Evolutionary conservation across 2,113 vertebrate species (phyloP).

Genomic region (Mirza zaza): DNA sequence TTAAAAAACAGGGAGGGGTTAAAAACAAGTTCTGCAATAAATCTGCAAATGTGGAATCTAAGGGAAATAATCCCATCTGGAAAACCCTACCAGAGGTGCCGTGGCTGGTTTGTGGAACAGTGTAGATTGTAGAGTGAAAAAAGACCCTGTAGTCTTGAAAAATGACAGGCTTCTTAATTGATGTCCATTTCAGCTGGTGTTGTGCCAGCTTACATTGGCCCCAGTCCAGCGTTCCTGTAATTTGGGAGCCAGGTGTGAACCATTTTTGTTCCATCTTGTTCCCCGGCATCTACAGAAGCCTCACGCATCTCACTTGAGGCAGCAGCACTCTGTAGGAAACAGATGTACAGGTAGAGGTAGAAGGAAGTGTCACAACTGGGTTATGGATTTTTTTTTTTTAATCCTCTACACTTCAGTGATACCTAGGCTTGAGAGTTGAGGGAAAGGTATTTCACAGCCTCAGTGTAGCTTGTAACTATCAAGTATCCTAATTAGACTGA

Average conservation of each 20-base stretch:
- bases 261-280: slow-evolving; percentile 89
- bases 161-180: slow-evolving; percentile 88
- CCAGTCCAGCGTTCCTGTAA: slow-evolving; percentile 86
- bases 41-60: slow-evolving; percentile 83
- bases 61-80: slow-evolving; percentile 86
- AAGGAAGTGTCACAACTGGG: slow-evolving; percentile 84
- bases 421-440: slow-evolving; percentile 60
- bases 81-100: slow-evolving; percentile 83
- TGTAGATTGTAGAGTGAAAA: slow-evolving; percentile 76
- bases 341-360: slow-evolving; percentile 86
- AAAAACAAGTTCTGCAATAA: slow-evolving; percentile 77
- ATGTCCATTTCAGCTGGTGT: slow-evolving; percentile 89
- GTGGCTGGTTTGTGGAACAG: slow-evolving; percentile 81
- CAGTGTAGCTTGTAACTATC: neutral
- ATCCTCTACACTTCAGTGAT: slow-evolving; percentile 61
- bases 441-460: slow-evolving; percentile 48
- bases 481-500: neutral
- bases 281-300: slow-evolving; percentile 86
- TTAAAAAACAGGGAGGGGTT: slow-evolving; percentile 67
- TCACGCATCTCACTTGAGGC: slow-evolving; percentile 81
- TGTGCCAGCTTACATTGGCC: slow-evolving; percentile 88
- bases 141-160: slow-evolving; percentile 84
- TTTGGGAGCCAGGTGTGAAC: slow-evolving; percentile 90
- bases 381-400: slow-evolving; percentile 35
- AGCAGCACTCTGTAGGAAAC: slow-evolving; percentile 85